phyloP scores from a whole-genome alignment of 2,113 vertebrate species.

The Corythaixoides concolor region DNA sequence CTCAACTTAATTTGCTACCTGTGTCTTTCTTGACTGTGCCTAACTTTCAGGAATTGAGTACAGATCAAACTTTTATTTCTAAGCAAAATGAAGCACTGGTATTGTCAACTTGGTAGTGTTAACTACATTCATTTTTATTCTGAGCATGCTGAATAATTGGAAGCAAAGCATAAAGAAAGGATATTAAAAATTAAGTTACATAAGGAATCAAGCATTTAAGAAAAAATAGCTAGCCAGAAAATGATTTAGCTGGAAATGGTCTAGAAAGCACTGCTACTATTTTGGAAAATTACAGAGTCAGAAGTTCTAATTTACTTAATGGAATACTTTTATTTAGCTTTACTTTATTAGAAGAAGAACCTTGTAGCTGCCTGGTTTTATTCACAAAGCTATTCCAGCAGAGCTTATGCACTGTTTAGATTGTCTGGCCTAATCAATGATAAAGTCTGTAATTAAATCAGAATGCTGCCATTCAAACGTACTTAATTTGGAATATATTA shows the following conservation, averaged over 20 bases:
- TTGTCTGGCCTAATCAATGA: conserved; percentile 56
- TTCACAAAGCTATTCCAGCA: background rate
- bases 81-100: background rate
- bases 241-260: background rate
- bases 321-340: background rate
- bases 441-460: conserved; percentile 45
- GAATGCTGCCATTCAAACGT: conserved; percentile 59
- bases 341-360: background rate
- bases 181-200: background rate
- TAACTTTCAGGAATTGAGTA: background rate
- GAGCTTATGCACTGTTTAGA: conserved; percentile 14
- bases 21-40: background rate
- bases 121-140: background rate
- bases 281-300: conserved; percentile 5
- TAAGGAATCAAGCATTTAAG: background rate
- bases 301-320: background rate
- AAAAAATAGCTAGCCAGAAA: background rate
- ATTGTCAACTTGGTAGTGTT: background rate
- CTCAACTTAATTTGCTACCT: background rate
- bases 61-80: background rate
- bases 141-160: background rate
- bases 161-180: background rate
- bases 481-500: conserved; percentile 60
- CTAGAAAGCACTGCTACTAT: background rate
- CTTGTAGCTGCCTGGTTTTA: background rate